Base-by-base conservation (phyloP, 2,888 invertebrate genomes). In the Helleia helle region DNA sequence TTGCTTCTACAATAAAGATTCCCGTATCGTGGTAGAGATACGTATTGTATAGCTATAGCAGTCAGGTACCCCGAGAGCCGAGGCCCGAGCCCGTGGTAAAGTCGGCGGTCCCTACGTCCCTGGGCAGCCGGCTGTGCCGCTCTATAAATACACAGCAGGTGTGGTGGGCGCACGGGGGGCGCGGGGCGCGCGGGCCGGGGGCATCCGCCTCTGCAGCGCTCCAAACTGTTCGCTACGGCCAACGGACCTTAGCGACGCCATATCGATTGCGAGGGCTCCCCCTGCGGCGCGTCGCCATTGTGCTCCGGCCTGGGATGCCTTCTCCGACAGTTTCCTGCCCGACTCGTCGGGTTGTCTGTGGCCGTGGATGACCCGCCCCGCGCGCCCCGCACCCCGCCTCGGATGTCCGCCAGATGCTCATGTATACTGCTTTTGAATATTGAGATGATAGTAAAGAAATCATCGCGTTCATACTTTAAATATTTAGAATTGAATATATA, bases 181-280 rank as follows among this genome's bases (percentile, higher is more conserved):
- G 44, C 53, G 58, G 60, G 64, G 62, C 63, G 66, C 69, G 69
- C 72, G 71, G 71, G 64, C 60, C 55, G 63, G 55, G 71, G 74
- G 72, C 75, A 74, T 76, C 79, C 80, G 77, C 77, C 77, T 79
- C 81, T 74, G 79, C 80, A 79, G 77, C 73, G 76, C 65, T 77
- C 74, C 71, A 72, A 73, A 70, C 75, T 71, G 79, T 72, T 75
- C 77, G 62, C 80, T 79, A 71, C 81, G 81, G 76, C 83, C 81
- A 81, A 69, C 81, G 84, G 85, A 84, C 83, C 84, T 84, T 84
- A 83, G 83, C 84, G 81, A 74, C 81, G 83, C 74, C 73, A 84
- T 83, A 85, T 86, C 84, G 85, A 85, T 85, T 84, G 83, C 81
- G 79, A 81, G 77, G 81, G 79, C 79, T 81, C 81, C 83, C 83